These are phyloP conservation scores for Podilymbus podiceps DNA, from an alignment of 2,113 vertebrate species.

Conservation along the genomic window DNA sequence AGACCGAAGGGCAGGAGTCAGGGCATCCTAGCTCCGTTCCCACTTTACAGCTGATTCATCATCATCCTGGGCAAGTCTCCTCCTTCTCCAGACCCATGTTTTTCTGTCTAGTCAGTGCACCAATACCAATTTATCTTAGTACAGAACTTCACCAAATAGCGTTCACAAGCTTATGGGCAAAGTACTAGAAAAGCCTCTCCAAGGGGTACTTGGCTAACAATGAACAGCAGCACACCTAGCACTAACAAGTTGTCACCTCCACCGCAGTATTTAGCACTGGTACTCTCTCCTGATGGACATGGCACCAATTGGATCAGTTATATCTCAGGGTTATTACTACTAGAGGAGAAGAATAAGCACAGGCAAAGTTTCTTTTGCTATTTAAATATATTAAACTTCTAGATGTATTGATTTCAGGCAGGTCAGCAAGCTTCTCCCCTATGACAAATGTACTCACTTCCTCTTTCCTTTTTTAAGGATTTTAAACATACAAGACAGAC, in stretches of 20 bases:
- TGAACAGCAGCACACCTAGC: neutral
- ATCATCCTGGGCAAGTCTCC: neutral
- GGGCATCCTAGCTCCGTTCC: neutral
- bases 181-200: neutral
- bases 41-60: neutral
- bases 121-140: neutral
- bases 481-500: neutral
- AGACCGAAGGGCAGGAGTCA: neutral
- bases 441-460: neutral
- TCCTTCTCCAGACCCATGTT: neutral
- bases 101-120: neutral
- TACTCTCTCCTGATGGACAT: neutral
- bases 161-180: neutral
- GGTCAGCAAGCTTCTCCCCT: neutral
- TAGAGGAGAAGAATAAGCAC: neutral
- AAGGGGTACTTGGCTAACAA: neutral
- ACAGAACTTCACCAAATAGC: neutral
- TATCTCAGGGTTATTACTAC: neutral
- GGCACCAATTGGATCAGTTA: neutral
- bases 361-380: neutral
- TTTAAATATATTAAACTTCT: neutral
- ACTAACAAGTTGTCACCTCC: neutral
- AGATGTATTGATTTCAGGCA: neutral
- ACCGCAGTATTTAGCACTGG: neutral
- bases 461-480: neutral